Evolutionary conservation across 1,140 invertebrate species (phyloP).

Genomic region (Brachionus asplanchnoidis): DNA sequence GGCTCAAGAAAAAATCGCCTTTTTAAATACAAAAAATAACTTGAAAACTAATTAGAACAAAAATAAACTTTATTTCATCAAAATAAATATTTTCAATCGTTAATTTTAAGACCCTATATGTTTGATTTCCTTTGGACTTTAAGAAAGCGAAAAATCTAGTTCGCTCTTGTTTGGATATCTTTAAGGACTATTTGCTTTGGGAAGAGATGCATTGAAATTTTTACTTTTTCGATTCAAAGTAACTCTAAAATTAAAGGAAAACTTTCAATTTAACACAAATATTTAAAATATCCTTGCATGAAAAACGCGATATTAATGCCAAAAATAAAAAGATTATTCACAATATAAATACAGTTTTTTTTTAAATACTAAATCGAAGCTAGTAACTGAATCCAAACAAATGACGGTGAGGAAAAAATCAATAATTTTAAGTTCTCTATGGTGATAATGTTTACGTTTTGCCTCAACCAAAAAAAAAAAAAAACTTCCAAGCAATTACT

Average conservation of each 20-base stretch:
- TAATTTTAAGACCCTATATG: not conserved
- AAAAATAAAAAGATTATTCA: not conserved
- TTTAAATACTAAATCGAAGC: not conserved
- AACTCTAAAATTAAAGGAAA: not conserved
- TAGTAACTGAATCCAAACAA: not conserved
- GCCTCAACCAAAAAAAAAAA: not conserved
- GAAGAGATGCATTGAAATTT: not conserved
- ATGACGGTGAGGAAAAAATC: not conserved
- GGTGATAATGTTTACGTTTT: slow-evolving; percentile 16
- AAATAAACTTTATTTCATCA: too few relatives aligned
- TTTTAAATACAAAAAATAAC: too few relatives aligned
- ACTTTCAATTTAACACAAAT: not conserved
- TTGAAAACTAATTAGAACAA: too few relatives aligned
- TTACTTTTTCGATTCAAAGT: not conserved
- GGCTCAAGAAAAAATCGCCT: too few relatives aligned
- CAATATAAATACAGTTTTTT: not conserved
- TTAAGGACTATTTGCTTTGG: not conserved
- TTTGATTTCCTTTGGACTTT: not conserved
- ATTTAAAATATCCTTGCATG: not conserved
- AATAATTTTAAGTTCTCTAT: slow-evolving; percentile 26
- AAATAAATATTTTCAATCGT: too few relatives aligned
- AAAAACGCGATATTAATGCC: not conserved
- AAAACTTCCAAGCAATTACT: slow-evolving; percentile 19
- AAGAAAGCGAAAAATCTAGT: not conserved
- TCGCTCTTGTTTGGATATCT: not conserved